Conservation (phyloP, 2,888 invertebrate genomes). For the Heliconius erato region DNA sequence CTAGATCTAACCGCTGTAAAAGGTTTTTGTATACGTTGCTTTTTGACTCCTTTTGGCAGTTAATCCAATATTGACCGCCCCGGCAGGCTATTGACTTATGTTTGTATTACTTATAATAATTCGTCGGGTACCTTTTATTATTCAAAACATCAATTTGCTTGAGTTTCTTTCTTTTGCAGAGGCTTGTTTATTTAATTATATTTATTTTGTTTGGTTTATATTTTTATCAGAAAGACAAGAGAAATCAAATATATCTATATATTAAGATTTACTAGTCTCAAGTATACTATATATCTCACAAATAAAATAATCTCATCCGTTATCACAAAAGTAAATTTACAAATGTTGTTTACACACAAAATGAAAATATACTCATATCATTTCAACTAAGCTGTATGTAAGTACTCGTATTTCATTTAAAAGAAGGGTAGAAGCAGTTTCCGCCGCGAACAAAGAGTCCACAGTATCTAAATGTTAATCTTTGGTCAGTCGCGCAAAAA, state of each 20-base stretch:
- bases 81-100: conserved; percentile 85
- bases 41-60: conserved; percentile 85
- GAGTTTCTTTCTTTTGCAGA: conserved; percentile 74
- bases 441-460: conserved; percentile 75
- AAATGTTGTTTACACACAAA: not conserved
- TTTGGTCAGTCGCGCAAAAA: conserved; percentile 85
- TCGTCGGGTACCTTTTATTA: conserved; percentile 82
- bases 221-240: not conserved
- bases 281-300: not conserved
- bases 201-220: conserved; percentile 52
- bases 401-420: conserved; percentile 39
- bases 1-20: conserved; percentile 82
- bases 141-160: conserved; percentile 85
- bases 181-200: conserved; percentile 63
- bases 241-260: not conserved
- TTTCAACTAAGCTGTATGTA: conserved; percentile 51
- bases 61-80: conserved; percentile 86
- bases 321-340: not conserved
- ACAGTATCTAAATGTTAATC: conserved; percentile 84
- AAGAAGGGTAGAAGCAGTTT: conserved; percentile 65
- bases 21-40: conserved; percentile 86
- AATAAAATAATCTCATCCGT: not conserved
- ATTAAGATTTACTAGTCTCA: not conserved
- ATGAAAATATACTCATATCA: conserved; percentile 31
- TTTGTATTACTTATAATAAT: conserved; percentile 85